phyloP scores from a whole-genome alignment of 2,113 vertebrate genomes.

The Anoura caudifer region DNA sequence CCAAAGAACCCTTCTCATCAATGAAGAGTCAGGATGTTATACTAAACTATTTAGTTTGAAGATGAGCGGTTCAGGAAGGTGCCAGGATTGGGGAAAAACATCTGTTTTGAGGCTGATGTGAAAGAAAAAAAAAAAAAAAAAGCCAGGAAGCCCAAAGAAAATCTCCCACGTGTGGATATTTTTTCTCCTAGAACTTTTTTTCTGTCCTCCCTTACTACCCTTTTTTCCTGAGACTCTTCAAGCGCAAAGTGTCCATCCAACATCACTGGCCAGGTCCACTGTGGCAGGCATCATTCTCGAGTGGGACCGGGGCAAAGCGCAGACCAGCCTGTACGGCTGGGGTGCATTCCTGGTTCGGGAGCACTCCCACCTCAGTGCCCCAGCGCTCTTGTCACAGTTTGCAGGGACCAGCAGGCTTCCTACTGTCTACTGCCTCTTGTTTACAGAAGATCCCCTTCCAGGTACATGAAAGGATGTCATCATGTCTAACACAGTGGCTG shows the following conservation, averaged over 20 bases:
- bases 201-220: neutral
- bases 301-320: neutral
- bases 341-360: accelerated
- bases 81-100: neutral
- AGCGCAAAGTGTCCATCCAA: neutral
- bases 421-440: neutral
- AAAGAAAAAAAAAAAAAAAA: neutral
- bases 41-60: constrained; percentile 25
- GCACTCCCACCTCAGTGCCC: accelerated
- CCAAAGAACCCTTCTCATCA: neutral
- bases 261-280: neutral
- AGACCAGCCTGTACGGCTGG: accelerated
- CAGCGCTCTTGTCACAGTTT: neutral
- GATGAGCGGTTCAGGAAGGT: neutral
- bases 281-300: neutral
- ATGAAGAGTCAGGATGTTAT: neutral
- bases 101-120: neutral
- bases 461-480: neutral
- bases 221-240: neutral
- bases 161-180: neutral
- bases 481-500: neutral
- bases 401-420: neutral
- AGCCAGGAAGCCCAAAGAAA: neutral
- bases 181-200: neutral
- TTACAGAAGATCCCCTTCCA: neutral